Conservation (phyloP, 2,888 invertebrate species). For the Crioceris asparagi region DNA sequence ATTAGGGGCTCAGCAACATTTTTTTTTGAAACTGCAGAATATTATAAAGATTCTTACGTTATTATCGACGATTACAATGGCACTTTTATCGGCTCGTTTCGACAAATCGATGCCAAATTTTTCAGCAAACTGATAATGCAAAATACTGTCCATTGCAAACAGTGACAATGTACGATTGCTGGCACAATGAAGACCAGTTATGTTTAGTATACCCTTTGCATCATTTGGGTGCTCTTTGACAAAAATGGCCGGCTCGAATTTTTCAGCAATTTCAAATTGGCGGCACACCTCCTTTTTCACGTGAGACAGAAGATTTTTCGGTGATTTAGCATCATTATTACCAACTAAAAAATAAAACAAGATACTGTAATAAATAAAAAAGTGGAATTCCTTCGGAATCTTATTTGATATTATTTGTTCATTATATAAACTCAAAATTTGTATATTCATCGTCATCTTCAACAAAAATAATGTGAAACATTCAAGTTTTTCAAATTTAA, state of each 20-base stretch:
- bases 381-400: too few relatives aligned
- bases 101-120: conserved; percentile 59
- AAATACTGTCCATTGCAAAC: conserved; percentile 62
- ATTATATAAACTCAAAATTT: too few relatives aligned
- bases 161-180: conserved; percentile 51
- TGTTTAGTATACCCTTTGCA: conserved; percentile 8
- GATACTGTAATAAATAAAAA: too few relatives aligned
- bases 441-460: too few relatives aligned
- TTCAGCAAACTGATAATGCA: conserved; percentile 64
- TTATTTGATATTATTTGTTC: too few relatives aligned
- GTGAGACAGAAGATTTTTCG: conserved; percentile 39
- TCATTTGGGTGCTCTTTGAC: conserved; percentile 9
- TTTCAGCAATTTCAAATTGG: conserved; percentile 33
- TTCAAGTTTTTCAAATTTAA: too few relatives aligned
- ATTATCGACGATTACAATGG: conserved; percentile 59
- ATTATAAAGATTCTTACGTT: conserved; percentile 45
- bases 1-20: too few relatives aligned
- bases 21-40: too few relatives aligned
- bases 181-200: conserved; percentile 41
- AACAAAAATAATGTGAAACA: too few relatives aligned
- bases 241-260: conserved; percentile 35
- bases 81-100: conserved; percentile 49
- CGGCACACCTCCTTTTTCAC: conserved; percentile 26
- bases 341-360: too few relatives aligned
- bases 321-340: conserved; percentile 30